Evolutionary conservation across 2,888 invertebrate species (phyloP), one percentile per base, ranked within the genome.

Genomic region (Alitta virens): DNA sequence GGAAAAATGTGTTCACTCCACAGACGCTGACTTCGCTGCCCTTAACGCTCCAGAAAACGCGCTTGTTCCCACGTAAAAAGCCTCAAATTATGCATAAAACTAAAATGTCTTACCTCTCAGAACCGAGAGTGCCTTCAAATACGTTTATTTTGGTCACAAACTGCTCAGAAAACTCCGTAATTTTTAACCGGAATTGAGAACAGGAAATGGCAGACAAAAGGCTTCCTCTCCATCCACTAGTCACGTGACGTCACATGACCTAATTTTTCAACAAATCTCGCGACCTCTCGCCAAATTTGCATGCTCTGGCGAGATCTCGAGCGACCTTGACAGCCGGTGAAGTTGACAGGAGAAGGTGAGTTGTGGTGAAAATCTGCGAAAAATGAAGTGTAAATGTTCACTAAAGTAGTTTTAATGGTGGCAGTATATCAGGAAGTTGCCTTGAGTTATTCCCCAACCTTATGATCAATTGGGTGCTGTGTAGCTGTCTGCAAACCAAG

Each of bases 121-220:
- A 46, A 33, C 18, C n/a, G 12, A 5, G 33, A 33, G 7, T 46
- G 46, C 5, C 46, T 18, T 21, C 21, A 3, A 3, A 5, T 7
- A 46, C 7, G 46, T 21, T n/a, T 46, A 5, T 46, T 46, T n/a
- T 46, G 5, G 46, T 18, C 46, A 21, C n/a, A 46, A 46, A 46
- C 46, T n/a, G 46, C 46, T 23, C n/a, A 52, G 23, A 52, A 16
- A 23, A 23, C 5, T 23, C 16, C 21, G 23, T 40, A 60, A 43
- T 56, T 56, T 27, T 33, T 43, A 57, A 64, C 64, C 64, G 64
- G 64, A 64, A 64, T 61, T 64, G 27, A 46, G 38, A 14, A 64
- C 64, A 64, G 64, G 64, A 64, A 64, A 64, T 64, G 60, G 64
- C 64, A 64, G 64, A 64, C 64, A 64, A 64, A 64, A 53, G 27